Percentiles rank a stretch among this genome's conserved stretches.
phyloP scores from a whole-genome alignment of 2,113 vertebrate genomes.

The Grallaria varia region DNA sequence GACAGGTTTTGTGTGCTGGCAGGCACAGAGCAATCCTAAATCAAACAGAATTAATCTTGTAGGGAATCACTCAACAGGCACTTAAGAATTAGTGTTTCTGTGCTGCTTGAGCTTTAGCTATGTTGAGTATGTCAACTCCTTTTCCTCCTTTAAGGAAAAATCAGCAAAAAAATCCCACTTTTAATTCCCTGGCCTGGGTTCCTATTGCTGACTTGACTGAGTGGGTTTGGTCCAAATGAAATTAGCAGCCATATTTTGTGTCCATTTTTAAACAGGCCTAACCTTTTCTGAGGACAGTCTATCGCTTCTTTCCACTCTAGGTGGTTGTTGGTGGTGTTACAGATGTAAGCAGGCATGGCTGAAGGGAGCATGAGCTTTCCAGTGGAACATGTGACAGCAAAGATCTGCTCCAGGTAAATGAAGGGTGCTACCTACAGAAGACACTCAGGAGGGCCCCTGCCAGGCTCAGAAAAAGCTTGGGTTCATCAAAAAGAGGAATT shows the following conservation, averaged over 20 bases:
- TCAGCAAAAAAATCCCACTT: not conserved
- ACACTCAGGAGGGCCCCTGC: not conserved
- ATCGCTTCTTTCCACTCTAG: not conserved
- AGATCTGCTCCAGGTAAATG: not conserved
- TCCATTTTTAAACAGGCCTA: not conserved
- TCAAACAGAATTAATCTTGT: not conserved
- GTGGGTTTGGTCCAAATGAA: not conserved
- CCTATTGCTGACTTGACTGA: fast-evolving
- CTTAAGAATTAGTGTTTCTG: not conserved
- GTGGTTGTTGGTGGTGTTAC: not conserved
- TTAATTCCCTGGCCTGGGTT: not conserved
- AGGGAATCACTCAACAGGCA: not conserved
- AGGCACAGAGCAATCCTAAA: not conserved
- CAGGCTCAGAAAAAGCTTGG: not conserved
- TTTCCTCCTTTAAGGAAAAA: not conserved
- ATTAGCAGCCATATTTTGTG: not conserved
- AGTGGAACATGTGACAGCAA: fast-evolving
- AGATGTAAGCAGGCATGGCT: not conserved
- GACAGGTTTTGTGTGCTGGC: not conserved
- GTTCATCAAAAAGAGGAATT: not conserved
- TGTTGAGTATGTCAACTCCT: not conserved
- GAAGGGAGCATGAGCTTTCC: not conserved
- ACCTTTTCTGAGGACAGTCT: not conserved
- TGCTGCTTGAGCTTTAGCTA: not conserved
- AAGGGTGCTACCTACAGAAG: not conserved